Evolutionary conservation across 2,888 invertebrate genomes (phyloP).

Genomic region (Nysson spinosus): DNA sequence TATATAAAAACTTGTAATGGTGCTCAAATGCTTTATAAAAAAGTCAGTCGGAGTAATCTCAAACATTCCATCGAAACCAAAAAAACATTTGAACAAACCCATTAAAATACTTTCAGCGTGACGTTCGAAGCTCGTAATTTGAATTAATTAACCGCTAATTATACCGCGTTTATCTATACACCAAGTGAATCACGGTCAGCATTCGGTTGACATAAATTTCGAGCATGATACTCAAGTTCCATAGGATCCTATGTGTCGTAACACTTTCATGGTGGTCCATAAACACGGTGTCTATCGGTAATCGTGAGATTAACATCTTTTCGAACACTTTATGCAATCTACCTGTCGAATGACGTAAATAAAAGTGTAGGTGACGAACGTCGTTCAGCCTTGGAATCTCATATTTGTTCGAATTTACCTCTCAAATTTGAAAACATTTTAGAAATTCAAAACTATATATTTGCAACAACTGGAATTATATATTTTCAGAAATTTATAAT

Average conservation of each 20-base stretch:
- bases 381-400: too few relatives aligned
- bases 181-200: neutral
- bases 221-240: neutral
- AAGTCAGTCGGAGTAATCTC: too few relatives aligned
- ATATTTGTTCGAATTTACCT: too few relatives aligned
- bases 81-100: neutral
- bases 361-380: neutral
- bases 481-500: too few relatives aligned
- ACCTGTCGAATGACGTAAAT: slow-evolving; percentile 13
- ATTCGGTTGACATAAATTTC: neutral
- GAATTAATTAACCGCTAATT: slow-evolving; percentile 1
- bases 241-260: slow-evolving; percentile 11
- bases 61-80: too few relatives aligned
- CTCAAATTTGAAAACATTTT: too few relatives aligned
- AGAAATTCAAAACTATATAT: too few relatives aligned
- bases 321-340: neutral
- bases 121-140: neutral
- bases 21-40: too few relatives aligned
- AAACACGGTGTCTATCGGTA: neutral
- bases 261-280: neutral
- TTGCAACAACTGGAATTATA: too few relatives aligned
- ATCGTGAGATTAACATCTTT: slow-evolving; percentile 5
- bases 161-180: slow-evolving; percentile 3
- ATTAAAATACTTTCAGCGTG: neutral
- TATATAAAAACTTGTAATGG: too few relatives aligned